Base-by-base conservation (phyloP, 2,888 invertebrate genomes). In the Drosophila hamatofila region DNA sequence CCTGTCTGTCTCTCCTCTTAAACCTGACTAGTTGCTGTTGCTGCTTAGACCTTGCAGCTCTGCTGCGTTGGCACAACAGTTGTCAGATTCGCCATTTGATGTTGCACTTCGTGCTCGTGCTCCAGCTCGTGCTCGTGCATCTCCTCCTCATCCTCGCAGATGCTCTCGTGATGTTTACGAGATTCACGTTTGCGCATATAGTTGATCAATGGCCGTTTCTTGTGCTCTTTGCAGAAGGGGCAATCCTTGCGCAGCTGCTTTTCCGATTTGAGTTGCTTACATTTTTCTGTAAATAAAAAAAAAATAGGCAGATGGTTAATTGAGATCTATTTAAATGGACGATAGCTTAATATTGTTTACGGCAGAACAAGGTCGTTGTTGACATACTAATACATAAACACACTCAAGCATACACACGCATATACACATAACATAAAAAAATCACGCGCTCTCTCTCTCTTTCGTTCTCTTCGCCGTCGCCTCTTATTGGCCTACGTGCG, bases 201-300 rank as follows among this genome's bases (percentile, higher is more conserved):
- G 59, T 92, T 93, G 3, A 93, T 93, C 5, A 94, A 85, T 4
- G 93, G 93, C 46, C 94, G 92, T 72, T 94, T 93, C 83, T 94
- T 94, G 71, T 93, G 94, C 76, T 94, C 94, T 70, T 93, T 93
- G 84, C 94, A 94, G 66, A 94, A 93, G 16, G 94, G 93, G 64
- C 94, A 94, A 37, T 92, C 92, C 69, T 93, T 93, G 72, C 93
- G 93, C 46, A 83, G 76, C 55, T 79, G 83, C 74, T 91, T 90
- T 41, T 92, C 90, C 3, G 92, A 87, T 67, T 93, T 92, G 27
- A 91, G 78, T 72, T 92, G 92, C 63, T 91, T 91, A 49, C 90
- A 89, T 69, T 93, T 92, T 78, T 92, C 91, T 91, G 72, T 4
- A 89, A 87, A 37, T 49, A 54, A 9, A 67, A 16, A 54, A 72